Base-by-base conservation (phyloP, 2,113 vertebrate species). In the Sigmodon hispidus region DNA sequence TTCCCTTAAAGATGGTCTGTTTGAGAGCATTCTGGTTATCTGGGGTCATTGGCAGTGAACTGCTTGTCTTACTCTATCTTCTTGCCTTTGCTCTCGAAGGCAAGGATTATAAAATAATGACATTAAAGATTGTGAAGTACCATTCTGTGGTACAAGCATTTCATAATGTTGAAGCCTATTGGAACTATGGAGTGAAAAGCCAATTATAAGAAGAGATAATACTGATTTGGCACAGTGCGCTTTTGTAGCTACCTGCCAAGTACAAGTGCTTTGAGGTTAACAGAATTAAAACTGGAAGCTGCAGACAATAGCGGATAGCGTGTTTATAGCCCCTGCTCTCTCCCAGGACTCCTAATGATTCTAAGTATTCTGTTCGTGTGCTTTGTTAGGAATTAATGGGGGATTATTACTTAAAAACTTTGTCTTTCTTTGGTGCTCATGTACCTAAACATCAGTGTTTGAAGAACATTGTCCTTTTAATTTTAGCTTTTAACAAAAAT, bases 391-490 rank as follows among this genome's bases (percentile, higher is more conserved):
- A 40, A 75, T 91, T 95, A 83, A 90, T 90, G 75, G 87, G 52
- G n/a, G 43, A 31, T 31, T 13, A 5, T 63, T 61, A 31, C 72
- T 95, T 69, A 59, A 85, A 73, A 76, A 29, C 26, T 48, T 29
- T 24, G 34, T 80, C 36, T 87, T 52, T 61, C 24, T 73, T 57
- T 29, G 16, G 1, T 94, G 50, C 34, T 70, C 63, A 87, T 63
- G 48, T 86, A 43, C 8, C 29, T n/a, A 94, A 90, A 43, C 21
- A 59, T 87, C 7, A 48, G 9, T 88, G 4, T 92, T 84, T 6
- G 83, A n/a, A 91, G n/a, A 93, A 73, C 52, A 91, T 45, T 36
- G 45, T 70, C 34, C 36, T 76, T 95, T 75, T 89, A 75, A 52
- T 48, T 52, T 84, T 52, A 79, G 77, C 52, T 34, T 59, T 94